Base-by-base conservation (phyloP, 37 sponge, comb jelly and placozoan species). In the Chondrosia reniformis region DNA sequence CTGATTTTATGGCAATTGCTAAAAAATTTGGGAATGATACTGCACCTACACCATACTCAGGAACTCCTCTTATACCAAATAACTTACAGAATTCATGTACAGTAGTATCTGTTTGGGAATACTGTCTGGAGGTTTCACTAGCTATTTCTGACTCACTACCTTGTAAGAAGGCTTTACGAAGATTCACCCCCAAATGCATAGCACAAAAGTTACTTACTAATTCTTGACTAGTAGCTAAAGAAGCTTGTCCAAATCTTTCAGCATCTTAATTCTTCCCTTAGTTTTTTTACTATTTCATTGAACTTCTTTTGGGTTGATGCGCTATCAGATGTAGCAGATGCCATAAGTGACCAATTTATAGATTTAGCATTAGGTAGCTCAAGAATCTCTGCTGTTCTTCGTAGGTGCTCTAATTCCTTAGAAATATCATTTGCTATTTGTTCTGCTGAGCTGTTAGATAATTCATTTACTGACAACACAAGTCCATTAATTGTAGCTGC, bases 171-270 rank as follows among this genome's bases (percentile, higher is more conserved):
- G 82, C 78, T 54, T 86, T 80, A 49, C 87, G 76, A 10, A 86
- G 76, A 38, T 86, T 86, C 45, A 76, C 61, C 30, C 82, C 87
- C 2, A 86, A 78, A 32, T 86, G 87, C 87, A 86, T 86, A 8
- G 55, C 66, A 77, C 87, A 86, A 43, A 86, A 81, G 45, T 80
- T 86, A 41, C 81, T 67, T 39, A 86, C 69, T 33, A 85, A 37
- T 45, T 85, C 85, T 59, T 25, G 6, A 30, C 61, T 30, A 25
- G n/a, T 30, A 30, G n/a, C 28, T 30, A 30, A 30, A 30, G 61
- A 59, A 30, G 61, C 28, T 30, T 59, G 30, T 59, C 61, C 61
- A 59, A 59, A 59, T 59, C 28, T 30, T 59, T 30, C 4, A 5
- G 61, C 7, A 59, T 59, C 61, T 59, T n/a, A n/a, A n/a, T n/a